Evolutionary conservation across 2,888 invertebrate genomes (phyloP).

Genomic region (Lycophotia porphyrea): DNA sequence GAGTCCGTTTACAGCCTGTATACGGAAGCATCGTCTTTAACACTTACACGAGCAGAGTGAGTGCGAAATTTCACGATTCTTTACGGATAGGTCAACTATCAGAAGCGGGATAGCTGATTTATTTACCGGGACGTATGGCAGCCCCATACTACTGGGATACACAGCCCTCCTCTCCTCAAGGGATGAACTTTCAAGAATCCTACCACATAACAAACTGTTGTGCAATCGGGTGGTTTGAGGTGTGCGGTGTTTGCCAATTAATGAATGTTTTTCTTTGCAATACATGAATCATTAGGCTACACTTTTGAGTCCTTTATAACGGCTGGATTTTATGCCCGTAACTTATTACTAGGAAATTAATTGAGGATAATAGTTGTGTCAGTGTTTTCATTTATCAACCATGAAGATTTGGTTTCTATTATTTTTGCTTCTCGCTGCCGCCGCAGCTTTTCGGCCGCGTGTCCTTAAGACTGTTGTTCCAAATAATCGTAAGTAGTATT

Average conservation of each 20-base stretch:
- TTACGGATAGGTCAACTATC: no score
- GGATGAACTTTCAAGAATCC: neutral
- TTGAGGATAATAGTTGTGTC: neutral
- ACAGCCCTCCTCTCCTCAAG: no score
- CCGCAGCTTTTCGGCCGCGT: neutral
- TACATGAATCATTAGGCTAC: conserved; percentile 15
- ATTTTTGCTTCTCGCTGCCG: conserved; percentile 2
- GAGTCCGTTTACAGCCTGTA: no score
- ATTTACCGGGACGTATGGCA: no score
- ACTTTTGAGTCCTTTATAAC: conserved; percentile 1
- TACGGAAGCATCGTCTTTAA: no score
- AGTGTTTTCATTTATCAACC: neutral
- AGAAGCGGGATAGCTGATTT: no score
- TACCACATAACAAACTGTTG: neutral
- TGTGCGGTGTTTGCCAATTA: no score
- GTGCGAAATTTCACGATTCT: no score
- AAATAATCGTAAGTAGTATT: neutral
- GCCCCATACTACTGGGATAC: no score
- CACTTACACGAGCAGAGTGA: no score
- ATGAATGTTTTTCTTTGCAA: neutral
- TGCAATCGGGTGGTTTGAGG: neutral
- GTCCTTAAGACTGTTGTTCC: accelerated
- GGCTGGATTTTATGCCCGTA: no score
- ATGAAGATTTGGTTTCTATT: conserved; percentile 42
- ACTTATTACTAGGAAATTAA: neutral